Percentiles rank a stretch among this genome's conserved stretches.
Conservation (phyloP, 2,113 vertebrate species). For the Sciurus niger region DNA sequence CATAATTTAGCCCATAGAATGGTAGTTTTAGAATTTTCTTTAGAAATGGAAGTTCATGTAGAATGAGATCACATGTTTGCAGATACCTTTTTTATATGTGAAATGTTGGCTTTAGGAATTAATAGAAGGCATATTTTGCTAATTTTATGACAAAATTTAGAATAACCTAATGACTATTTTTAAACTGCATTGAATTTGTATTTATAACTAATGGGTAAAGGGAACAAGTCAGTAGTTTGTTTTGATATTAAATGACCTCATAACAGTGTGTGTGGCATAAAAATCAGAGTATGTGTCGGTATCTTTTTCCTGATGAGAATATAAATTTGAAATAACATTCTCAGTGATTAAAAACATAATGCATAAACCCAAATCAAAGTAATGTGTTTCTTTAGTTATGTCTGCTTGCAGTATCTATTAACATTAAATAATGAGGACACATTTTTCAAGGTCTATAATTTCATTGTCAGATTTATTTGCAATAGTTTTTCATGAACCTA, state of each 20-base stretch:
- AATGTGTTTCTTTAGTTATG: constrained; percentile 55
- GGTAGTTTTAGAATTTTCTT: constrained; percentile 73
- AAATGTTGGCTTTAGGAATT: constrained; percentile 73
- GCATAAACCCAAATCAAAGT: constrained; percentile 60
- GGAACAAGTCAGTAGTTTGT: constrained; percentile 22
- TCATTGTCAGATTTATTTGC: background rate
- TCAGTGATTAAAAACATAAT: constrained; percentile 85
- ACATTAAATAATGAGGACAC: constrained; percentile 85
- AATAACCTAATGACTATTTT: constrained; percentile 80
- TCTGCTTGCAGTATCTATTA: constrained; percentile 82
- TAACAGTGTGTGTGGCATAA: constrained; percentile 77
- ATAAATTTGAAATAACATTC: constrained; percentile 81
- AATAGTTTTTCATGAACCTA: constrained; percentile 15
- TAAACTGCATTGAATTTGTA: constrained; percentile 78
- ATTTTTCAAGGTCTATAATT: constrained; percentile 58
- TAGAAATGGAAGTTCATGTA: constrained; percentile 76
- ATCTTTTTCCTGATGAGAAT: constrained; percentile 79
- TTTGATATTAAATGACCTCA: constrained; percentile 66
- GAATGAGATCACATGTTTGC: constrained; percentile 75
- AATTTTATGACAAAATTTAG: constrained; percentile 78
- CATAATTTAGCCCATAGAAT: constrained; percentile 64
- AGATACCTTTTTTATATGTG: constrained; percentile 17
- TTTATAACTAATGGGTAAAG: constrained; percentile 73
- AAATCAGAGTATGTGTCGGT: constrained; percentile 66
- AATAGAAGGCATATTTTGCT: constrained; percentile 39